Percentiles rank a stretch among this genome's conserved stretches.
These are phyloP conservation scores for Cebidichthys violaceus DNA, from an alignment of 2,113 vertebrate genomes.

Conservation along the genomic window DNA sequence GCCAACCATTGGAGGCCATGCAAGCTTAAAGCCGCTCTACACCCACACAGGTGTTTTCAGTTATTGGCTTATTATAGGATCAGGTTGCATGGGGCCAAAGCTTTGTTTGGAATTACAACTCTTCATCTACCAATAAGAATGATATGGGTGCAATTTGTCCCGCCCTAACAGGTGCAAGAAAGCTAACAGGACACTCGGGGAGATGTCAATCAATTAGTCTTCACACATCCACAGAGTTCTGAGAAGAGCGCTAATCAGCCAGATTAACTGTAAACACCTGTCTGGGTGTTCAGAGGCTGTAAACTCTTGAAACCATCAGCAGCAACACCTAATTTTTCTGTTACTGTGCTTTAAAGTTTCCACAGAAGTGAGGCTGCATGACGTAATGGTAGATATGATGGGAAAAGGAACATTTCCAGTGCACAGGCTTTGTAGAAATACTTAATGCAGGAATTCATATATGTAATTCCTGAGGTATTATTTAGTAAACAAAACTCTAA, in stretches of 20 bases:
- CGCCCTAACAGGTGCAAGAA: not conserved
- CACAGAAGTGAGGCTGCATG: not conserved
- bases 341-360: not conserved
- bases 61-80: not conserved
- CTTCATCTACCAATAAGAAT: not conserved
- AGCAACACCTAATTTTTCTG: not conserved
- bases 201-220: not conserved
- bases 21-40: not conserved
- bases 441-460: not conserved
- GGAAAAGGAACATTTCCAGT: not conserved
- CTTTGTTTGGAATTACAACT: not conserved
- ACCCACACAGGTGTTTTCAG: not conserved
- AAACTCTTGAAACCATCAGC: not conserved
- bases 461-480: not conserved
- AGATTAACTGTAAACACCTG: not conserved
- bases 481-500: not conserved
- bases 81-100: not conserved
- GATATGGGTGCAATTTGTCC: not conserved
- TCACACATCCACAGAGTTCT: not conserved
- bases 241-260: not conserved
- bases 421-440: not conserved
- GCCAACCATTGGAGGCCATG: not conserved
- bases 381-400: not conserved
- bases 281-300: not conserved
- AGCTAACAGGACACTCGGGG: not conserved